Evolutionary conservation across 2,113 vertebrate species (phyloP), one percentile per base, ranked within the genome.

Genomic region (Solea senegalensis): DNA sequence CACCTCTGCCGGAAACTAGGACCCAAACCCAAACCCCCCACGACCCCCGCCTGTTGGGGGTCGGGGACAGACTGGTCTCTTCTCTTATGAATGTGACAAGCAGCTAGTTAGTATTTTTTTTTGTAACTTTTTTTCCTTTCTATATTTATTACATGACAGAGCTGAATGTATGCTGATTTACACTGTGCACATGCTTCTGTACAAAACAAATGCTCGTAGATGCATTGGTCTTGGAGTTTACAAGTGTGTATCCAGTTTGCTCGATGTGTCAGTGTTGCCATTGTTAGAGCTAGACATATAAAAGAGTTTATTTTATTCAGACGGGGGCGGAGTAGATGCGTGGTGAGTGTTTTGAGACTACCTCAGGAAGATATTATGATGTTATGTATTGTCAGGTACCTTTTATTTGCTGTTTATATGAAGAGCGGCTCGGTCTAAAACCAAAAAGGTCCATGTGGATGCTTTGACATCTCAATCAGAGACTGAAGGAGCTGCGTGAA

Each of bases 121-220:
- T 87, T 84, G 82, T 86, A 92, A 91, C 90, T 91, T 93, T 92
- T 92, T 93, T 93, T 34, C 28, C 93, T 90, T 93, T 96, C 95
- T 96, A 94, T 99, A 99, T 99, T 99, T 99, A 99, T 99, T 99
- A 97, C 96, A 97, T 95, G 98, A 99, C 98, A 98, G 96, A 98
- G 98, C 97, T 99, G 98, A 99, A 98, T 99, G 97, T 99, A 99
- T 98, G 95, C 96, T 96, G 96, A 97, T 95, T 95, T 96, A 96
- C 96, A 95, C 94, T 89, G 95, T 95, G 96, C 97, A 97, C 95
- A 94, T 95, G 95, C 93, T 96, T 96, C 95, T 96, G 95, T 96
- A 94, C 91, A 83, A 91, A 92, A 90, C 85, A 94, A 95, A 95
- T 96, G 95, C 95, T 95, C 94, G 81, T 94, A 91, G 91, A 93